Conservation (phyloP, 2,888 invertebrate species). For the Andrena bicolor region DNA sequence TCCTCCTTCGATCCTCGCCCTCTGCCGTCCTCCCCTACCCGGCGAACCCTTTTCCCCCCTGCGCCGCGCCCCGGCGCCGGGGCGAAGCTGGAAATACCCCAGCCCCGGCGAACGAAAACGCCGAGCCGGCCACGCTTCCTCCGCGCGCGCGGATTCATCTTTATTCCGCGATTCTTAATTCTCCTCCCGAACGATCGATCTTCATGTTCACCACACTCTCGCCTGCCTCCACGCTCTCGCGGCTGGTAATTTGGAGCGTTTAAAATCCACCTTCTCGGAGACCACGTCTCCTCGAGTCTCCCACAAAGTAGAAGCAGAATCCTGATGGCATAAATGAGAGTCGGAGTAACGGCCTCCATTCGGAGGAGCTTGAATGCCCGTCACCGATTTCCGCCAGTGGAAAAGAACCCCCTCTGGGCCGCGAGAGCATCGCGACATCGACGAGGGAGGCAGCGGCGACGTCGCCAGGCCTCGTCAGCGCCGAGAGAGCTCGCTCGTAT, state of each 20-base stretch:
- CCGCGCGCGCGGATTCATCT: not conserved
- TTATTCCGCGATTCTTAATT: slow-evolving; percentile 33
- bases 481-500: slow-evolving; percentile 62
- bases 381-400: too few species aligned
- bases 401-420: not conserved
- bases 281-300: too few species aligned
- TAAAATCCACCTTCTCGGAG: too few species aligned
- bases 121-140: not conserved
- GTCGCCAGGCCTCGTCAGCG: not conserved
- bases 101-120: slow-evolving; percentile 7
- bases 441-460: not conserved
- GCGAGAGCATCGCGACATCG: not conserved
- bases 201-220: not conserved
- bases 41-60: slow-evolving; percentile 20
- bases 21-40: slow-evolving; percentile 42
- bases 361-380: too few species aligned
- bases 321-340: too few species aligned
- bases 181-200: slow-evolving; percentile 8
- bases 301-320: too few species aligned
- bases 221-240: not conserved
- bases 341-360: too few species aligned
- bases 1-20: slow-evolving; percentile 54
- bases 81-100: slow-evolving; percentile 8
- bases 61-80: not conserved
- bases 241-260: too few species aligned